Evolutionary conservation across 2,888 invertebrate species (phyloP), one percentile per base, ranked within the genome.

Genomic region (Morpho helenor): DNA sequence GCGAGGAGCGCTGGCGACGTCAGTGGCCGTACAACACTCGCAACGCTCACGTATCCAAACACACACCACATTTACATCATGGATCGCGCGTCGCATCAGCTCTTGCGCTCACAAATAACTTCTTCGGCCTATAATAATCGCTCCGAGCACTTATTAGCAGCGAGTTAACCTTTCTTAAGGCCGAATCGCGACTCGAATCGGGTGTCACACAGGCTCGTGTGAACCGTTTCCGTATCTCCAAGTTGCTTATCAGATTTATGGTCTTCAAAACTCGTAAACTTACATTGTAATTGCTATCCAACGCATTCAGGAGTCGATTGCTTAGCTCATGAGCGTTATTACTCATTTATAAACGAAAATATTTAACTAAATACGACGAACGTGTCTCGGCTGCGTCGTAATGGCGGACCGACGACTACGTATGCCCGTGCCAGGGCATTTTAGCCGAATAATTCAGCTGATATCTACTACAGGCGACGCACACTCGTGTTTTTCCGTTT

Each of bases 251-350:
- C 76, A 75, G 76, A 78, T 77, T 79, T 87, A 80, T 75, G 74
- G 75, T 79, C 81, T 76, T 84, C 80, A 82, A 86, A 88, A 82
- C 82, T 83, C 82, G 79, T 72, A 84, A 89, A 93, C 97, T 97
- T 96, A 98, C 98, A 97, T 98, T 97, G 94, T 98, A 97, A 93
- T 97, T 96, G 93, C 94, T 95, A 95, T 98, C 98, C 93, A 98
- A 94, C 92, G 97, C 96, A 94, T 96, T 95, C 93, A 96, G 95
- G 94, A 98, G 95, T 94, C 95, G 96, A 93, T 96, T 95, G 93
- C 97, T 97, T 93, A 98, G 94, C 93, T 97, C 96, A 92, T 94
- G 94, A 92, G 94, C 94, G 92, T 94, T 93, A 92, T 93, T 93
- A 94, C 94, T 94, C 94, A 94, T 94, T 94, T 94, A 94, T 93